A percentile compares a stretch with the other conserved stretches of the same genome.
Conservation (phyloP, 35 echinoderm and acorn worm species). For the Ophiothrix spiculata region DNA sequence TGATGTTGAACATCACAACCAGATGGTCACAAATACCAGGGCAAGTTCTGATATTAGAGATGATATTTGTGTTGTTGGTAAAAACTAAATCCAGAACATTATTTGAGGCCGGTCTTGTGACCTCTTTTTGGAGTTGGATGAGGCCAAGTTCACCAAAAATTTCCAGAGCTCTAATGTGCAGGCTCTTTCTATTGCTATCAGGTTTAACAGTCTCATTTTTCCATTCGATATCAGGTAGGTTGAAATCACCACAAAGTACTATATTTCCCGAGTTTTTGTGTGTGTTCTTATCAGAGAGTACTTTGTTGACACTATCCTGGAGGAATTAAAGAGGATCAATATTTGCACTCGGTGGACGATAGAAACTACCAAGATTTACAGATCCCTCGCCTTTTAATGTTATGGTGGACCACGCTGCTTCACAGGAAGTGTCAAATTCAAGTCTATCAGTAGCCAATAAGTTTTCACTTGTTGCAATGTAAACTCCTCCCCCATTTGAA, state of each 20-base stretch:
- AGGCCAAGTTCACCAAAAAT: background rate
- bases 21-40: background rate
- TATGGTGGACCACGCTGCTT: too few relatives aligned
- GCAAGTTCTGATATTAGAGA: background rate
- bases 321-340: background rate
- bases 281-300: background rate
- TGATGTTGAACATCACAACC: background rate
- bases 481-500: conserved; percentile 4
- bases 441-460: too few relatives aligned
- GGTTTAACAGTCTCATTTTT: too few relatives aligned
- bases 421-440: too few relatives aligned
- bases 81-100: conserved; percentile 5
- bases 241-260: background rate
- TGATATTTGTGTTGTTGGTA: background rate
- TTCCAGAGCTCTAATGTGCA: background rate
- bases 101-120: background rate
- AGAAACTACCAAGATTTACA: background rate
- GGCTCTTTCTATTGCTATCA: background rate
- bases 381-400: too few relatives aligned
- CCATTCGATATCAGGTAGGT: background rate
- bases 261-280: background rate
- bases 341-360: background rate
- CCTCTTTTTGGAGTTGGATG: background rate
- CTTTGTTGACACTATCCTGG: background rate
- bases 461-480: too few relatives aligned